These are phyloP conservation scores for Tetragnatha versicolor DNA, from an alignment of 1,140 invertebrate genomes.

Conservation along the genomic window DNA sequence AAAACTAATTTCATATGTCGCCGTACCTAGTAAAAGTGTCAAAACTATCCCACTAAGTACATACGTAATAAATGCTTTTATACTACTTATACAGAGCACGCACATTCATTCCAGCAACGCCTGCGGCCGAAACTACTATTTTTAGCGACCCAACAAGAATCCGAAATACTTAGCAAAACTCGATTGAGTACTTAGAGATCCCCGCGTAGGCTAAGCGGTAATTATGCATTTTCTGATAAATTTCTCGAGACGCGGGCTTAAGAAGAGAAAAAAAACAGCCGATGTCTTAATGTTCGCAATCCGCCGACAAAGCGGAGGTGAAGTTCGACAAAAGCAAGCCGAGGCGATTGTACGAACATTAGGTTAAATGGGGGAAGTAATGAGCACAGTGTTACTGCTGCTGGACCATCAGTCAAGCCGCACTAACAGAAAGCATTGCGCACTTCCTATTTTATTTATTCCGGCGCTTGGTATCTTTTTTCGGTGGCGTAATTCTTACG, in stretches of 20 bases:
- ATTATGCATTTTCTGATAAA: background rate
- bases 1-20: too few relatives aligned
- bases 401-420: constrained; percentile 25
- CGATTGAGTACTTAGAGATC: background rate
- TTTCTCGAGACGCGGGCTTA: background rate
- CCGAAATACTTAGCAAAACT: background rate
- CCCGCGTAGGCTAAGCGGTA: background rate
- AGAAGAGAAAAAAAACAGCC: background rate
- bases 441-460: constrained; percentile 13
- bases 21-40: too few relatives aligned
- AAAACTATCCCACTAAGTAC: too few relatives aligned
- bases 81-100: too few relatives aligned
- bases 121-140: too few relatives aligned
- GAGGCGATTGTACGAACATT: constrained; percentile 27
- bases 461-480: background rate
- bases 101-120: too few relatives aligned
- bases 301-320: constrained; percentile 17
- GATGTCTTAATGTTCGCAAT: constrained; percentile 11
- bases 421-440: constrained; percentile 35
- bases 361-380: constrained; percentile 40
- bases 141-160: background rate
- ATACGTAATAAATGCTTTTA: too few relatives aligned
- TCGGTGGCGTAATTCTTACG: constrained; percentile 15
- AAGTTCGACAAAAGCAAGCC: constrained; percentile 26
- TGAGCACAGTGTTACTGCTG: constrained; percentile 29